Evolutionary conservation across 2,113 vertebrate species (phyloP).

Genomic region (Apus apus): DNA sequence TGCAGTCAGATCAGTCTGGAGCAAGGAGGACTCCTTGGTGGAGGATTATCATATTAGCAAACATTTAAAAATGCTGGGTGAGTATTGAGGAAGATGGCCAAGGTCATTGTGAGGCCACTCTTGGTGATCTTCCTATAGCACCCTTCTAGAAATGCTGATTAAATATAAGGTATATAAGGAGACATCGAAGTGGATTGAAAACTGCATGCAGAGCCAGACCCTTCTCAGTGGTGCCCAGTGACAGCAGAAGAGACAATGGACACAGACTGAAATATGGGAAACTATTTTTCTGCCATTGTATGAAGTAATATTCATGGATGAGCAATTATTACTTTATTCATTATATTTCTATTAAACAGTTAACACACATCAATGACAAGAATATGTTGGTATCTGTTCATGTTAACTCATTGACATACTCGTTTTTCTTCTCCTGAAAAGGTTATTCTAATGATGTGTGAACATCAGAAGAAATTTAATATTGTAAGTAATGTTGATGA

Average conservation of each 20-base stretch:
- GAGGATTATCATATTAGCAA: neutral
- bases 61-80: neutral
- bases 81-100: neutral
- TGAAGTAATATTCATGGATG: neutral
- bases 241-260: neutral
- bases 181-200: neutral
- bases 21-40: neutral
- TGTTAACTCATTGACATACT: neutral
- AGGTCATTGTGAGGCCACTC: neutral
- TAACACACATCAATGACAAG: neutral
- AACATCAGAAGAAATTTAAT: neutral
- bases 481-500: neutral
- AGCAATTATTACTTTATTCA: neutral
- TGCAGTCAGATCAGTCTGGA: neutral
- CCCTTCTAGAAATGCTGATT: neutral
- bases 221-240: neutral
- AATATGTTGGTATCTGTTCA: neutral
- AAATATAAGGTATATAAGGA: neutral
- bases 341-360: neutral
- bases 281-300: neutral
- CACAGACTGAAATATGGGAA: neutral
- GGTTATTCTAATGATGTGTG: neutral
- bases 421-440: conserved; percentile 2
- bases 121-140: neutral
- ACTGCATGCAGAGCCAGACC: neutral